These are phyloP conservation scores for Lepidocyrtinus sp. DNA, from an alignment of 2,888 invertebrate genomes.

Conservation along the genomic window DNA sequence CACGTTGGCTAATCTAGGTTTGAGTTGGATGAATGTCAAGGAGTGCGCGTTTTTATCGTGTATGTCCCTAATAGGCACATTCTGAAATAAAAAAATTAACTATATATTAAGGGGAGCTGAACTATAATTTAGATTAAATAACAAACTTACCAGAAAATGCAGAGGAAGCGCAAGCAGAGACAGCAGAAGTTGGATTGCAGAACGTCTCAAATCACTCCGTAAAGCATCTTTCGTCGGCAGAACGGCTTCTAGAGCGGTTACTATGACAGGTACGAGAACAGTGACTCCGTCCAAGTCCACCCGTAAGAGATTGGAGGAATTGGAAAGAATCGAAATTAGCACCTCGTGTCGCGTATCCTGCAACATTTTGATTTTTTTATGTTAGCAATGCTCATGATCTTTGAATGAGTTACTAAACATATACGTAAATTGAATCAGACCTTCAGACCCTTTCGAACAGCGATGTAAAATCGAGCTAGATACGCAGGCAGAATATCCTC, in stretches of 20 bases:
- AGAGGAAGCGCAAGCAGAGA: slow-evolving; percentile 94
- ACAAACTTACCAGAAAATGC: slow-evolving; percentile 81
- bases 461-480: slow-evolving; percentile 93
- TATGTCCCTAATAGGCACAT: slow-evolving; percentile 73
- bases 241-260: slow-evolving; percentile 91
- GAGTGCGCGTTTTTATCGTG: slow-evolving; percentile 58
- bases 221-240: slow-evolving; percentile 88
- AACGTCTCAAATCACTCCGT: slow-evolving; percentile 86
- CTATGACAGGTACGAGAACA: slow-evolving; percentile 90
- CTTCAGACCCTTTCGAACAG: slow-evolving; percentile 88
- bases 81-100: slow-evolving; percentile 69
- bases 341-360: slow-evolving; percentile 76
- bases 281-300: slow-evolving; percentile 94
- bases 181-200: slow-evolving; percentile 91
- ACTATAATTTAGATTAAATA: slow-evolving; percentile 26
- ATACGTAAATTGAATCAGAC: no score
- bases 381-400: background rate
- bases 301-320: slow-evolving; percentile 89
- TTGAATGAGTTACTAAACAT: background rate
- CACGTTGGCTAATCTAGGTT: slow-evolving; percentile 84
- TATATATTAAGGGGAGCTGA: slow-evolving; percentile 77
- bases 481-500: slow-evolving; percentile 94
- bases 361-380: no score
- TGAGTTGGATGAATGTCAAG: slow-evolving; percentile 80
- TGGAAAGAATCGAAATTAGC: slow-evolving; percentile 89